phyloP scores from a whole-genome alignment of 2,797 vertebrate genomes.

The Myotis pilosus region DNA sequence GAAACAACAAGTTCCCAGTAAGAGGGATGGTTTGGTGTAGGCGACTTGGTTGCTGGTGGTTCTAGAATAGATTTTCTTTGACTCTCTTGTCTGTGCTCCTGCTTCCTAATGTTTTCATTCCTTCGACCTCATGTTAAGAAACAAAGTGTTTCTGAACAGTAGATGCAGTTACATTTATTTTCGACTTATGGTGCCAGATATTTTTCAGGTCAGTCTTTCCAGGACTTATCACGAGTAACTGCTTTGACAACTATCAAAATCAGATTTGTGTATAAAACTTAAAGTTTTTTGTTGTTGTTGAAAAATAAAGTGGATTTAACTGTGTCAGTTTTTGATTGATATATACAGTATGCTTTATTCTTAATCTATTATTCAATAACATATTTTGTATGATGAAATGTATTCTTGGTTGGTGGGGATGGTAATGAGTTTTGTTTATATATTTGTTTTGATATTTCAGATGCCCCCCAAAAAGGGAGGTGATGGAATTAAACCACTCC shows the following conservation, averaged over 20 bases:
- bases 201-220: constrained; percentile 65
- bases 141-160: constrained; percentile 20
- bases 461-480: constrained; percentile 97
- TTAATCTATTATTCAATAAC: not conserved
- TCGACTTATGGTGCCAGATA: constrained; percentile 18
- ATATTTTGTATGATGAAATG: constrained; percentile 28
- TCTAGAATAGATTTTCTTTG: constrained; percentile 38
- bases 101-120: constrained; percentile 19
- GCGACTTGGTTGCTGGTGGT: not conserved
- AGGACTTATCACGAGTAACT: constrained; percentile 36
- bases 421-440: constrained; percentile 18
- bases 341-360: constrained; percentile 25
- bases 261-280: not conserved
- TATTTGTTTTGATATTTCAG: constrained; percentile 83
- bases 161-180: not conserved
- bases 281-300: not conserved
- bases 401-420: not conserved
- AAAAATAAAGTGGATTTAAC: not conserved
- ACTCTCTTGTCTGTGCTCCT: not conserved
- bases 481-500: constrained; percentile 91
- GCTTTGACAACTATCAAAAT: not conserved
- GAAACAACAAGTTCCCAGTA: not conserved
- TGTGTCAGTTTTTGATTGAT: not conserved
- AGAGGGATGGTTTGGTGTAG: not conserved
- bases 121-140: constrained; percentile 18